These are phyloP conservation scores for Branchellion lobata DNA, from an alignment of 2,888 invertebrate genomes.

Conservation along the genomic window DNA sequence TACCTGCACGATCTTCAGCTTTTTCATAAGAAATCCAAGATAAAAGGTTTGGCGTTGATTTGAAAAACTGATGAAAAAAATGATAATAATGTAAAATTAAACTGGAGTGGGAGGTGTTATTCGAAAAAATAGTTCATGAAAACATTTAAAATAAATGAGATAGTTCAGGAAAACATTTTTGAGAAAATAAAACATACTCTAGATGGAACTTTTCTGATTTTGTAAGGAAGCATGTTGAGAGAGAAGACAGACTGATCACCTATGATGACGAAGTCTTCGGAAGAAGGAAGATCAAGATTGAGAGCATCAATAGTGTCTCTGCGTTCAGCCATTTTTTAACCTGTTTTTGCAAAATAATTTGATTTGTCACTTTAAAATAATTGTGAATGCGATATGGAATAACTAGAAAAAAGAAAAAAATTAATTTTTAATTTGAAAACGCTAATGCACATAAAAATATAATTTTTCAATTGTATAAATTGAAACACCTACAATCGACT, in stretches of 20 bases:
- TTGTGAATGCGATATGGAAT: too few species aligned
- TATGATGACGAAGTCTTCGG: neutral
- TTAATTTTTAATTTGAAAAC: too few species aligned
- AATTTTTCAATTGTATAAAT: too few species aligned
- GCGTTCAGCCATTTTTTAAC: too few species aligned
- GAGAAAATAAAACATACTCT: neutral
- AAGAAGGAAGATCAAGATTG: neutral
- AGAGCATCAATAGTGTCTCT: neutral
- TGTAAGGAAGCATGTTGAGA: neutral
- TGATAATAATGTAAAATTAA: neutral
- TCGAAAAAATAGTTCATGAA: too few species aligned
- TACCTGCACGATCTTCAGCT: neutral
- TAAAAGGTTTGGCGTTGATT: conserved; percentile 2
- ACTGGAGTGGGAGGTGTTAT: too few species aligned
- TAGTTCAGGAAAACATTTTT: neutral
- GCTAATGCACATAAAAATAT: too few species aligned
- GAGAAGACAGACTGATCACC: conserved; percentile 1
- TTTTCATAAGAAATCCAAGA: neutral
- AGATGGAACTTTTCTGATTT: neutral
- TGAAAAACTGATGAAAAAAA: neutral
- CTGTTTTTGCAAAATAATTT: too few species aligned
- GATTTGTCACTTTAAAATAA: too few species aligned
- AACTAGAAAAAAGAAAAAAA: too few species aligned
- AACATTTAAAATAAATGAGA: neutral
- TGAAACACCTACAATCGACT: too few species aligned